Evolutionary conservation across 2,888 invertebrate species (phyloP).

Genomic region (Rhabditoides inermis): DNA sequence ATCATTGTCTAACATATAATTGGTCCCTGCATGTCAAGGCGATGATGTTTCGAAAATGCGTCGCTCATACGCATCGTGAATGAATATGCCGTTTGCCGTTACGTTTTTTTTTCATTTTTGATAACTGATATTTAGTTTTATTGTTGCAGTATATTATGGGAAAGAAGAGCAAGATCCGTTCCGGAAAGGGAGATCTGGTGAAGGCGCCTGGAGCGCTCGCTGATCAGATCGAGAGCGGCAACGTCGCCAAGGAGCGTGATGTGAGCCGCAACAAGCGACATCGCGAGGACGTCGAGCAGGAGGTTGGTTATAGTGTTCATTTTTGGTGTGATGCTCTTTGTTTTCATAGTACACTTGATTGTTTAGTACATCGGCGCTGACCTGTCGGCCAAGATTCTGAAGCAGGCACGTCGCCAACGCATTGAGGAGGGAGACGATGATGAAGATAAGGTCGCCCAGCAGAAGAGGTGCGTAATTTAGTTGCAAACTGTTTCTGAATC

Average conservation of each 20-base stretch:
- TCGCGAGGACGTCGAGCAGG: conserved; percentile 15
- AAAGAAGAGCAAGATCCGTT: conserved; percentile 27
- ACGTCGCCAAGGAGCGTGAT: conserved; percentile 27
- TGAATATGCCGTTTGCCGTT: too few species aligned
- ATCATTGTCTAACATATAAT: too few species aligned
- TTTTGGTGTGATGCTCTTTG: not conserved
- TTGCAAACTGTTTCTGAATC: too few species aligned
- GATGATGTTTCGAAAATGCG: too few species aligned
- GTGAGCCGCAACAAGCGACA: conserved; percentile 28
- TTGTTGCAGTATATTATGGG: conserved; percentile 20
- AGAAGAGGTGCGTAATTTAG: too few species aligned
- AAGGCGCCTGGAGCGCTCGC: conserved; percentile 29
- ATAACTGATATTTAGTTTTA: too few species aligned
- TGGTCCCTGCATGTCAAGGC: too few species aligned
- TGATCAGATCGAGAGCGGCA: conserved; percentile 35
- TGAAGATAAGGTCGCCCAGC: too few species aligned
- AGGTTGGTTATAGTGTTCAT: conserved; percentile 10
- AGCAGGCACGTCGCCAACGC: too few species aligned
- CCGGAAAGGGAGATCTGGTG: conserved; percentile 35
- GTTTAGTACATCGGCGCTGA: conserved; percentile 33
- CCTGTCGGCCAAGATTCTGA: conserved; percentile 35
- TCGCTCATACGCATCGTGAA: too few species aligned
- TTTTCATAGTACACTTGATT: not conserved
- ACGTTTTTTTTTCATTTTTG: too few species aligned
- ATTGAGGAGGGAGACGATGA: conserved; percentile 25